Conservation (phyloP, 2,113 vertebrate genomes). For the Calyptommatus sinebrachiatus region DNA sequence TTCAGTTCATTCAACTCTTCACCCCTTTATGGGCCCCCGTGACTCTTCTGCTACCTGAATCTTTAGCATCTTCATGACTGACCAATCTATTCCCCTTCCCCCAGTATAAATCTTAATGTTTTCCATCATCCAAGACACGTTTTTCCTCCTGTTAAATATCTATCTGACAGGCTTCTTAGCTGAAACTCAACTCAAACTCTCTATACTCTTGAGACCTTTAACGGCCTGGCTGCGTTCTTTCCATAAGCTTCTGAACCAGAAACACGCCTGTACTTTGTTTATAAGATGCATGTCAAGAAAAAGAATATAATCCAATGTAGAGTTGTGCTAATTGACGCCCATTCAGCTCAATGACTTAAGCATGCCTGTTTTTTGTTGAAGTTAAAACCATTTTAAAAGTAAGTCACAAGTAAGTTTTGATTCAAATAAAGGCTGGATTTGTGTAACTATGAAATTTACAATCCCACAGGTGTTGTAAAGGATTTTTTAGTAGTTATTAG, state of each 20-base stretch:
- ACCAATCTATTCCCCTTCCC: conserved; percentile 9
- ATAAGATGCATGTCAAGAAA: neutral
- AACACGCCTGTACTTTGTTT: neutral
- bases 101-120: conserved; percentile 24
- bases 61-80: conserved; percentile 1
- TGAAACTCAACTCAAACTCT: neutral
- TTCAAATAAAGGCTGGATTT: too few relatives aligned
- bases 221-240: neutral
- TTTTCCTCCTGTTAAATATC: conserved; percentile 7
- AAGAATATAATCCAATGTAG: neutral
- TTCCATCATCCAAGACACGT: conserved; percentile 14
- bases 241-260: neutral
- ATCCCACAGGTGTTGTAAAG: too few relatives aligned
- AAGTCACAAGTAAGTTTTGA: too few relatives aligned
- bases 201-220: neutral
- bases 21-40: neutral
- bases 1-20: conserved; percentile 32
- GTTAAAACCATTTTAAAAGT: neutral
- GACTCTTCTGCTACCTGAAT: conserved; percentile 29
- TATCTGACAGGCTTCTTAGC: neutral
- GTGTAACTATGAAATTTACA: too few relatives aligned
- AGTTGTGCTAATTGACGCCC: neutral
- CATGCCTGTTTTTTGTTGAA: neutral
- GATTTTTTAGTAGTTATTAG: too few relatives aligned
- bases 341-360: neutral